Evolutionary conservation across 2,113 vertebrate genomes (phyloP).

Genomic region (Triplophysa rosa): DNA sequence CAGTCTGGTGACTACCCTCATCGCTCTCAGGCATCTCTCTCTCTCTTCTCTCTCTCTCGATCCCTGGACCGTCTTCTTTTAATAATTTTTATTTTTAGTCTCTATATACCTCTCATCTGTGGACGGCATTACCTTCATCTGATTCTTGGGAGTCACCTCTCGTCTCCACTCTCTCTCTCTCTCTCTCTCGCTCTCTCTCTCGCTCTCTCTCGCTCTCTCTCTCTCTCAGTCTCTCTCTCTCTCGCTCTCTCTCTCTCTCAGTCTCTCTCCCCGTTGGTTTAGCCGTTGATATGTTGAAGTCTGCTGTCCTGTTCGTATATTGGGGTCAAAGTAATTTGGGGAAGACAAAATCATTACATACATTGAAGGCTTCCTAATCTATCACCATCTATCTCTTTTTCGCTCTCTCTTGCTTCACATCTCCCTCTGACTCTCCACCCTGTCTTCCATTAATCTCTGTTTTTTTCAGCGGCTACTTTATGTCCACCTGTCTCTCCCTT

Average conservation of each 20-base stretch:
- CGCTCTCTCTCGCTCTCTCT: not conserved
- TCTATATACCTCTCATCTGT: no score
- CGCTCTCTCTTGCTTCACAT: slow-evolving; percentile 14
- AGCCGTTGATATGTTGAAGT: slow-evolving; percentile 38
- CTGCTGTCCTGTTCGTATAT: slow-evolving; percentile 41
- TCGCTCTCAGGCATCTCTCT: no score
- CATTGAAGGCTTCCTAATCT: slow-evolving; percentile 39
- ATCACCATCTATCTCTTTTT: slow-evolving; percentile 37
- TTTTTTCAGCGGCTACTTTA: not conserved
- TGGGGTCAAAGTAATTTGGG: slow-evolving; percentile 42
- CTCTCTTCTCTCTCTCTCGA: no score
- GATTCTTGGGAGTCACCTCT: no score
- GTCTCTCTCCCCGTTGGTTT: slow-evolving; percentile 4
- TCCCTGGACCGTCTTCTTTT: no score
- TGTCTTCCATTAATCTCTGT: not conserved
- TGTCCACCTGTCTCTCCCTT: not conserved
- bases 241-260: not conserved
- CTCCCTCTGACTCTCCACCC: slow-evolving; percentile 51
- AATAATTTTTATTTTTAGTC: no score
- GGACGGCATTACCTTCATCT: no score
- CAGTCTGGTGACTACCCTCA: no score
- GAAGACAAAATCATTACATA: slow-evolving; percentile 31
- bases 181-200: no score
- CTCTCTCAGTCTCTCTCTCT: not conserved
- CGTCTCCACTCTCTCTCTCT: no score